These are phyloP conservation scores for Acleris holmiana DNA, from an alignment of 2,888 invertebrate species.

Conservation along the genomic window DNA sequence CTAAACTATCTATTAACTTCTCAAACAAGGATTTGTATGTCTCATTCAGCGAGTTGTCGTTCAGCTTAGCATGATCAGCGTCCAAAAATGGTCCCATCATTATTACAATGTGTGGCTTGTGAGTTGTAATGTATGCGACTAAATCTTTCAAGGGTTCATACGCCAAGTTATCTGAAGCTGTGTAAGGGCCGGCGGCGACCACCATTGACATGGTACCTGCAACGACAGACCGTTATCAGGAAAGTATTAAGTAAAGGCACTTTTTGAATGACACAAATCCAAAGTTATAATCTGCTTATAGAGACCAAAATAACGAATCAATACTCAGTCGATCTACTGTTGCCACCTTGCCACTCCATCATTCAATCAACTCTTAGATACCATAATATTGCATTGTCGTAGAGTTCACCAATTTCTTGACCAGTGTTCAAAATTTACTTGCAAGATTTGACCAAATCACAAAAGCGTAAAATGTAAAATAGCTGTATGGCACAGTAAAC, in stretches of 20 bases:
- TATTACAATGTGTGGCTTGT: conserved; percentile 91
- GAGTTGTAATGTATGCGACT: conserved; percentile 85
- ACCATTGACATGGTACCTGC: conserved; percentile 87
- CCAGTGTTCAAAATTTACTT: too few species aligned
- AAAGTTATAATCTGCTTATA: too few species aligned
- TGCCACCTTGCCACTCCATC: too few species aligned
- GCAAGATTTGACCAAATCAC: too few species aligned
- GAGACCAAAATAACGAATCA: too few species aligned
- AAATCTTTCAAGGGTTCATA: conserved; percentile 94
- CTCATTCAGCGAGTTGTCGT: conserved; percentile 85
- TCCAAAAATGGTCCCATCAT: conserved; percentile 95
- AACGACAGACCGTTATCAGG: conserved; percentile 23
- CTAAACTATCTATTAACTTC: conserved; percentile 87
- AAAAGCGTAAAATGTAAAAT: too few species aligned
- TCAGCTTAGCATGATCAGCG: conserved; percentile 86
- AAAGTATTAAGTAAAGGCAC: background rate
- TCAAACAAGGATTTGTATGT: conserved; percentile 91
- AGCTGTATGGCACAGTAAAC: too few species aligned
- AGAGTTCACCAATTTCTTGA: too few species aligned
- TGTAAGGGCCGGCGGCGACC: conserved; percentile 93
- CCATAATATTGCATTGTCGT: too few species aligned
- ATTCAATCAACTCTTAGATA: too few species aligned
- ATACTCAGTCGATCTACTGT: too few species aligned
- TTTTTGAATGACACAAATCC: background rate
- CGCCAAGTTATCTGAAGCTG: conserved; percentile 88